Conservation (phyloP, 1,140 invertebrate genomes). For the Drosophila subobscura region DNA sequence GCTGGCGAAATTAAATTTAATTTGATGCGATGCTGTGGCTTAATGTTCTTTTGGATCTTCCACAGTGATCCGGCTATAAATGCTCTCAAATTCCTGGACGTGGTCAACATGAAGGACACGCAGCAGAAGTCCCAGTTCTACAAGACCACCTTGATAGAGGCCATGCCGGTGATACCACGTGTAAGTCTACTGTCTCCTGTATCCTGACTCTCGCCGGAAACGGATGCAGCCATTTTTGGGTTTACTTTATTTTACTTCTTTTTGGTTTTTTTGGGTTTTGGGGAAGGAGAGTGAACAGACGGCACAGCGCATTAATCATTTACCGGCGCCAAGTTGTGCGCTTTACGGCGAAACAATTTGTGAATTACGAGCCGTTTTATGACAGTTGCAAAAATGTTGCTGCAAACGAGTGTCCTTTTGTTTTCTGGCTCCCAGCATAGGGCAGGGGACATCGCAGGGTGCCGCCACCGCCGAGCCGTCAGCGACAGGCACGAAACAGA, state of each 20-base stretch:
- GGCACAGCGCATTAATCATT: constrained; percentile 64
- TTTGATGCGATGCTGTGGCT: constrained; percentile 20
- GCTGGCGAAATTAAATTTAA: constrained; percentile 23
- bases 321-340: constrained; percentile 56
- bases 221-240: constrained; percentile 38
- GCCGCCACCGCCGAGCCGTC: too few relatives aligned
- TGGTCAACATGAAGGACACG: constrained; percentile 95
- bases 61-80: constrained; percentile 93
- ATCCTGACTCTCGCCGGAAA: constrained; percentile 17
- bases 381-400: constrained; percentile 59
- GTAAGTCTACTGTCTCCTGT: constrained; percentile 86
- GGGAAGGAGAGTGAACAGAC: constrained; percentile 30
- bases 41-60: constrained; percentile 77
- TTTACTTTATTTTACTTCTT: constrained; percentile 17
- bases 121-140: constrained; percentile 95
- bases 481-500: not conserved
- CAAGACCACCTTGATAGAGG: constrained; percentile 92
- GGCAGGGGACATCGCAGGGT: not conserved
- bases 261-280: constrained; percentile 18
- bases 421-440: constrained; percentile 12
- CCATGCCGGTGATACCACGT: constrained; percentile 94
- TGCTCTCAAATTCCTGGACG: constrained; percentile 95
- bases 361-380: constrained; percentile 71
- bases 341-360: constrained; percentile 72
- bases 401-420: constrained; percentile 18